These are phyloP conservation scores for Scaptomyza tumidula DNA, from an alignment of 2,888 invertebrate genomes.

Conservation along the genomic window DNA sequence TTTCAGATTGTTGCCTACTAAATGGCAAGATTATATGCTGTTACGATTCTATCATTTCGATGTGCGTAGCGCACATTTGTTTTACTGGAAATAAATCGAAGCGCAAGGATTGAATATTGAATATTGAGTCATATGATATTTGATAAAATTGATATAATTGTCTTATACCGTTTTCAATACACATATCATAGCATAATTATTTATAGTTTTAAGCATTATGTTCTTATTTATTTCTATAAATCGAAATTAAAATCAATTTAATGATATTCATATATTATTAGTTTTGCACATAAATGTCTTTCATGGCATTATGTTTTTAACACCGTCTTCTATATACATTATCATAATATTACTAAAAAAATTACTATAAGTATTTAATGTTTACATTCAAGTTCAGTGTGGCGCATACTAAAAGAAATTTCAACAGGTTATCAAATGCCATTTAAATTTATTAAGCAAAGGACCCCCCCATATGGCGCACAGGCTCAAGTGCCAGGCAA, in stretches of 20 bases:
- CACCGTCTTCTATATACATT: neutral
- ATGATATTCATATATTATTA: neutral
- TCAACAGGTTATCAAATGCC: conserved; percentile 30
- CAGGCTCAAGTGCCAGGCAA: conserved; percentile 46
- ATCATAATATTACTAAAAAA: no score
- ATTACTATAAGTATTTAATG: conserved; percentile 2
- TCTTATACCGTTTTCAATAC: conserved; percentile 25
- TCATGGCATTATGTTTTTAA: neutral
- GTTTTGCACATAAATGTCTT: neutral
- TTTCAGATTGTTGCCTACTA: conserved; percentile 80
- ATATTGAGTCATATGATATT: conserved; percentile 1
- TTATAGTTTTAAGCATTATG: conserved; percentile 19
- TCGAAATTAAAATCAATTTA: neutral
- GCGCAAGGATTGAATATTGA: neutral
- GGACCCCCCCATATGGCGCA: conserved; percentile 75
- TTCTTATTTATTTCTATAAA: conserved; percentile 44
- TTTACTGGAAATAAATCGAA: conserved; percentile 80
- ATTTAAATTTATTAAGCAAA: conserved; percentile 25
- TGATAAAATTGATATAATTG: neutral
- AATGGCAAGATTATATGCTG: conserved; percentile 83
- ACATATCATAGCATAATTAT: conserved; percentile 28
- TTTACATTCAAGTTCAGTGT: neutral
- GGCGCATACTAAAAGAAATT: conserved; percentile 1
- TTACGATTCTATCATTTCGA: conserved; percentile 82
- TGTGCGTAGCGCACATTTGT: conserved; percentile 81